Evolutionary conservation across 2,888 invertebrate genomes (phyloP).

Genomic region (Calameuta idolon): DNA sequence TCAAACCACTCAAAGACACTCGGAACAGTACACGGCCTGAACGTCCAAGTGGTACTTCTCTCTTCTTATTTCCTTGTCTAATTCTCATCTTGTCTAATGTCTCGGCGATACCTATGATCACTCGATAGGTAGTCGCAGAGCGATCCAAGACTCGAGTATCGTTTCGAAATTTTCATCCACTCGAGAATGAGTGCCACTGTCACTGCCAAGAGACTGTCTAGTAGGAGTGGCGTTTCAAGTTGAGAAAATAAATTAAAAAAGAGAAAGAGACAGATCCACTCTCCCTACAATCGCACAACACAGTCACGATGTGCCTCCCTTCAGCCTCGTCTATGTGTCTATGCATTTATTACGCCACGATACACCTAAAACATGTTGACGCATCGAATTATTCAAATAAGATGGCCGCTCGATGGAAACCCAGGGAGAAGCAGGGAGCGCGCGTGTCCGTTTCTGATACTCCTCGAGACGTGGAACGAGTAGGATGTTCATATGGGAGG

Average conservation of each 20-base stretch:
- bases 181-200: background rate
- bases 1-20: background rate
- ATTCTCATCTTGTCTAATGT: background rate
- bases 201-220: background rate
- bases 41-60: background rate
- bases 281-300: background rate
- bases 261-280: background rate
- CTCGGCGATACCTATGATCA: background rate
- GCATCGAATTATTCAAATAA: constrained; percentile 51
- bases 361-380: constrained; percentile 47
- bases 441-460: constrained; percentile 16
- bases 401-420: constrained; percentile 22
- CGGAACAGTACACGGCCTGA: background rate
- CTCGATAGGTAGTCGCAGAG: background rate
- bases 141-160: background rate
- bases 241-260: background rate
- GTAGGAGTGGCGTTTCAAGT: background rate
- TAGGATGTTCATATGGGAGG: constrained; percentile 5
- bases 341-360: constrained; percentile 21
- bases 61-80: background rate
- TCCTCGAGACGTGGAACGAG: background rate
- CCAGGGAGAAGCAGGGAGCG: background rate
- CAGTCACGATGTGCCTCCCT: background rate
- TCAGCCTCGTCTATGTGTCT: background rate
- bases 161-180: background rate